Percentiles rank a stretch among this genome's conserved stretches.
These are phyloP conservation scores for Pelvicachromis taeniatus DNA, from an alignment of 2,113 vertebrate species.

Conservation along the genomic window DNA sequence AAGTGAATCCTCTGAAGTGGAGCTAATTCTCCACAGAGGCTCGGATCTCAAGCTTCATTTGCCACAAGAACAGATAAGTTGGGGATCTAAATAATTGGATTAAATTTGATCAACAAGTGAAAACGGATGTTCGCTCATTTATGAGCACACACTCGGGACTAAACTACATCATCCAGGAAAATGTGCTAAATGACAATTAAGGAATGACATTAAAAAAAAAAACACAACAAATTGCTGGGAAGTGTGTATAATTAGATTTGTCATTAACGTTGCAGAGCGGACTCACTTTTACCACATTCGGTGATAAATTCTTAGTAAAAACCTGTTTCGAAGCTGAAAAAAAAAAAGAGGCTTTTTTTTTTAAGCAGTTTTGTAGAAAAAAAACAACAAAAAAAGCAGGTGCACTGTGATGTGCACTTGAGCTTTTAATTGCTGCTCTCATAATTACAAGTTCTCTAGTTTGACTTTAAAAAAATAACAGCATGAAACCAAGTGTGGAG, in stretches of 20 bases:
- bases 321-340: neutral
- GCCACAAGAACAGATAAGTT: conserved; percentile 61
- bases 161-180: neutral
- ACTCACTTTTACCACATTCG: neutral
- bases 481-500: neutral
- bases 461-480: neutral
- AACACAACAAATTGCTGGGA: rapidly evolving
- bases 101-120: conserved; percentile 73
- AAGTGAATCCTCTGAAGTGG: conserved; percentile 50
- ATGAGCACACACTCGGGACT: conserved; percentile 29
- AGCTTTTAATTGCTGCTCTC: neutral
- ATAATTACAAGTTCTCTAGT: rapidly evolving
- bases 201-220: rapidly evolving
- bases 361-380: neutral
- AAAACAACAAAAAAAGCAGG: neutral
- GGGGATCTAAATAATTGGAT: conserved; percentile 79
- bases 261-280: neutral
- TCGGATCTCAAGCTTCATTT: conserved; percentile 65
- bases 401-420: neutral
- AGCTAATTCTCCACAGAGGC: conserved; percentile 60
- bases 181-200: neutral
- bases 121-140: conserved; percentile 54
- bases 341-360: too few relatives aligned
- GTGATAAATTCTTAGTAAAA: neutral
- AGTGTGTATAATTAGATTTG: neutral